These are phyloP conservation scores for Pseudococcus viburni DNA, from an alignment of 2,888 invertebrate species.

Conservation along the genomic window DNA sequence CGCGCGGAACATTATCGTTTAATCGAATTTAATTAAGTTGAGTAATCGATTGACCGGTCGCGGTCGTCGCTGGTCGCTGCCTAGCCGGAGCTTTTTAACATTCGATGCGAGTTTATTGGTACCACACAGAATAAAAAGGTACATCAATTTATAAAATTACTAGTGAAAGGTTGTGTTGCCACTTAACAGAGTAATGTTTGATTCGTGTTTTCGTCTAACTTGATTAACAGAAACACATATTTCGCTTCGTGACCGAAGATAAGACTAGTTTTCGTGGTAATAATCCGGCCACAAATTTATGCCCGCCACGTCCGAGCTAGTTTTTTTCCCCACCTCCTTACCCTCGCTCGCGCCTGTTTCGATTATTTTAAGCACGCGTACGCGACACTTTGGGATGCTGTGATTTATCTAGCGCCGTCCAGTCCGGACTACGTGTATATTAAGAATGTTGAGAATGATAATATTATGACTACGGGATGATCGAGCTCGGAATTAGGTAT, in stretches of 20 bases:
- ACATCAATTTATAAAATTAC: conserved; percentile 62
- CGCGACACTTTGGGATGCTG: conserved; percentile 59
- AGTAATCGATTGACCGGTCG: conserved; percentile 38
- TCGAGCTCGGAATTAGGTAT: conserved; percentile 1
- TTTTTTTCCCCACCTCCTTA: not conserved
- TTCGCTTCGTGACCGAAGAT: conserved; percentile 65
- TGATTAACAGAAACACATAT: conserved; percentile 66
- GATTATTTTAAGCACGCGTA: conserved; percentile 66
- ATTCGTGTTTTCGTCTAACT: conserved; percentile 65
- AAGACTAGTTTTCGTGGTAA: conserved; percentile 61
- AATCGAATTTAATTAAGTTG: conserved; percentile 53
- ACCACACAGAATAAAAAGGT: conserved; percentile 38
- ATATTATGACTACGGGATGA: not conserved
- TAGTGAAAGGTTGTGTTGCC: conserved; percentile 62
- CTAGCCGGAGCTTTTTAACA: not conserved
- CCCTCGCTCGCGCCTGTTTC: conserved; percentile 26
- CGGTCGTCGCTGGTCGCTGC: not conserved
- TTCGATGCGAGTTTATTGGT: conserved; percentile 3
- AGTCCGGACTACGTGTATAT: conserved; percentile 46
- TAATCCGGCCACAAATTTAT: conserved; percentile 61
- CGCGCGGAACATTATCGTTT: conserved; percentile 35
- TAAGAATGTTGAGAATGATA: conserved; percentile 14
- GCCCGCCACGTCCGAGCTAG: conserved; percentile 53
- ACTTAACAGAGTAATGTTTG: conserved; percentile 65
- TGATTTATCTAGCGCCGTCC: conserved; percentile 64